Percentiles rank a stretch among this genome's conserved stretches.
Evolutionary conservation across 1,140 invertebrate genomes (phyloP).

Genomic region (Micrasema minimum): DNA sequence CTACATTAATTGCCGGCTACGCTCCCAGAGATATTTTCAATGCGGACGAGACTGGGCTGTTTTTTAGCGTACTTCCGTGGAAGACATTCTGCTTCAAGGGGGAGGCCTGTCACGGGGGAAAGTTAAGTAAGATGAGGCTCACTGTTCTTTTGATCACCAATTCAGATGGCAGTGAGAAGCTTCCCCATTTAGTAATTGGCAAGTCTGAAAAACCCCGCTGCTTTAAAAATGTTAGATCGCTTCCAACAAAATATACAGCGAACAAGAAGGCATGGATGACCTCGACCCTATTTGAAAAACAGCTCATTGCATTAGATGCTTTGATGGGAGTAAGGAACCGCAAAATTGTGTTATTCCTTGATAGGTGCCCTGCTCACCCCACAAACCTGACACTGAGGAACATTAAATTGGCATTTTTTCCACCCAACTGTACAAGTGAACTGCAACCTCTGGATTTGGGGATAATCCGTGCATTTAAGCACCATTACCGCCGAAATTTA

Average conservation of each 20-base stretch:
- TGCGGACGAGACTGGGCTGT: neutral
- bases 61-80: conserved; percentile 1
- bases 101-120: conserved; percentile 57
- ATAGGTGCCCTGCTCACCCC: conserved; percentile 57
- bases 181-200: conserved; percentile 57
- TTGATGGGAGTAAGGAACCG: conserved; percentile 53
- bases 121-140: conserved; percentile 60
- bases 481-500: conserved; percentile 10
- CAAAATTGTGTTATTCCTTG: conserved; percentile 58
- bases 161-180: conserved; percentile 59
- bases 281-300: conserved; percentile 55
- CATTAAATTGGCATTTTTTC: conserved; percentile 56
- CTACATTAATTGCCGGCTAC: conserved; percentile 9
- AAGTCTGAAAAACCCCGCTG: conserved; percentile 63
- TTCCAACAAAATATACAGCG: conserved; percentile 60
- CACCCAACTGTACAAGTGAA: conserved; percentile 19
- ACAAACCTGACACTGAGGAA: conserved; percentile 56
- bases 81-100: conserved; percentile 57
- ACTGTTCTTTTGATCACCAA: conserved; percentile 60
- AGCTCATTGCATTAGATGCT: conserved; percentile 55
- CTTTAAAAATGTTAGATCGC: conserved; percentile 62
- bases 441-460: conserved; percentile 28
- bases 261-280: conserved; percentile 68
- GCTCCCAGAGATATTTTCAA: neutral
- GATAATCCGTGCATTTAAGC: conserved; percentile 29